phyloP scores from a whole-genome alignment of 2,888 invertebrate genomes.

The Prosapia bicincta region DNA sequence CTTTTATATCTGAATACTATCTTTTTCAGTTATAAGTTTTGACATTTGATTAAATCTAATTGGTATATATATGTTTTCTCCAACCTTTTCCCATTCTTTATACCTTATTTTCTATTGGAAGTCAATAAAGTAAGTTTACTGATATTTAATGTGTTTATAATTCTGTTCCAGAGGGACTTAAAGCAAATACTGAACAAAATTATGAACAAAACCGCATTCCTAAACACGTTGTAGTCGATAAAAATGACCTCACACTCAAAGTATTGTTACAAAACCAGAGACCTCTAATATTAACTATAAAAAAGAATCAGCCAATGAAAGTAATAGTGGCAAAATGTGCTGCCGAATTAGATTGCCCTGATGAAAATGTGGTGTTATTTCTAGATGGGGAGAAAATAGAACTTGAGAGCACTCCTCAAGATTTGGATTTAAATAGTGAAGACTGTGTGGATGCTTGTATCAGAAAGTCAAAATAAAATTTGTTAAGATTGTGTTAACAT shows the following conservation, averaged over 20 bases:
- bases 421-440: background rate
- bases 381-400: background rate
- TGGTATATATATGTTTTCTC: too few relatives aligned
- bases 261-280: background rate
- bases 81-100: too few relatives aligned
- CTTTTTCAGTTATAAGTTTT: too few relatives aligned
- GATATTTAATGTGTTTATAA: too few relatives aligned
- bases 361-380: background rate
- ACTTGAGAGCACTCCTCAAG: background rate
- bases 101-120: too few relatives aligned
- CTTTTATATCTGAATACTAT: too few relatives aligned
- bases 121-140: too few relatives aligned
- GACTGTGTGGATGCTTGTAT: background rate
- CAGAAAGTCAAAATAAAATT: background rate
- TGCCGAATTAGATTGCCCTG: background rate
- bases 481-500: too few relatives aligned
- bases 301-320: background rate
- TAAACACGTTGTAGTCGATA: background rate
- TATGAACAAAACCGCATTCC: background rate
- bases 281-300: background rate
- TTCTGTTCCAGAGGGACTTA: background rate
- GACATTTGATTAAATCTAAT: too few relatives aligned
- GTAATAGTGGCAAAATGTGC: background rate
- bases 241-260: background rate
- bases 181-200: background rate